phyloP scores from a whole-genome alignment of 2,888 invertebrate species.

The Andrena haemorrhoa region DNA sequence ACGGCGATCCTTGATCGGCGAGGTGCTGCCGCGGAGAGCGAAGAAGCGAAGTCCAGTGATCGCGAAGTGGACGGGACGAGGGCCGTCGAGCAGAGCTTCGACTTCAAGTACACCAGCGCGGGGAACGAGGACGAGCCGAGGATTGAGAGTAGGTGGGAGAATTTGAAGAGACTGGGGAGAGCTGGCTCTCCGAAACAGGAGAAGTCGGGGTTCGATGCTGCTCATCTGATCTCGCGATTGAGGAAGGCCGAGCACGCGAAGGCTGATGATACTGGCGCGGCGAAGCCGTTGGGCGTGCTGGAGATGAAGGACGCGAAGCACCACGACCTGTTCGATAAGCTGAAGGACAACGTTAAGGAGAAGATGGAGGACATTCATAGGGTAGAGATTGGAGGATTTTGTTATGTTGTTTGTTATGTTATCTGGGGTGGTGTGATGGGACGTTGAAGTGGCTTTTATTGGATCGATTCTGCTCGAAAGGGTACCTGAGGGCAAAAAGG shows the following conservation, averaged over 20 bases:
- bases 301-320: constrained; percentile 61
- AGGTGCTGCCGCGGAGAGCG: constrained; percentile 37
- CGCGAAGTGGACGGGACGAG: not conserved
- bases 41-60: constrained; percentile 5
- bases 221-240: constrained; percentile 12
- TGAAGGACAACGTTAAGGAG: constrained; percentile 84
- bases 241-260: constrained; percentile 32
- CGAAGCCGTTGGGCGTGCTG: constrained; percentile 29
- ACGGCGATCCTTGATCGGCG: not conserved
- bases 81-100: constrained; percentile 11
- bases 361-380: constrained; percentile 87
- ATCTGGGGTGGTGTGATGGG: not conserved
- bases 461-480: not conserved
- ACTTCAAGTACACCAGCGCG: constrained; percentile 52
- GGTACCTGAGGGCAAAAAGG: too few relatives aligned
- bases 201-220: constrained; percentile 13
- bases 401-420: not conserved
- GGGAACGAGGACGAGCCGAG: constrained; percentile 31
- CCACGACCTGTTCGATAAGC: constrained; percentile 63
- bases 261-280: not conserved
- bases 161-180: constrained; percentile 25
- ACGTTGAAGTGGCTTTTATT: not conserved
- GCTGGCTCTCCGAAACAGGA: constrained; percentile 15
- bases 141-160: constrained; percentile 48
- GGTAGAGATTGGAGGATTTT: constrained; percentile 84